A percentile compares a stretch with the other conserved stretches of the same genome.
Conservation (phyloP, 1,140 invertebrate species). For the roundworm (Caenorhabditis elegans) region DNA sequence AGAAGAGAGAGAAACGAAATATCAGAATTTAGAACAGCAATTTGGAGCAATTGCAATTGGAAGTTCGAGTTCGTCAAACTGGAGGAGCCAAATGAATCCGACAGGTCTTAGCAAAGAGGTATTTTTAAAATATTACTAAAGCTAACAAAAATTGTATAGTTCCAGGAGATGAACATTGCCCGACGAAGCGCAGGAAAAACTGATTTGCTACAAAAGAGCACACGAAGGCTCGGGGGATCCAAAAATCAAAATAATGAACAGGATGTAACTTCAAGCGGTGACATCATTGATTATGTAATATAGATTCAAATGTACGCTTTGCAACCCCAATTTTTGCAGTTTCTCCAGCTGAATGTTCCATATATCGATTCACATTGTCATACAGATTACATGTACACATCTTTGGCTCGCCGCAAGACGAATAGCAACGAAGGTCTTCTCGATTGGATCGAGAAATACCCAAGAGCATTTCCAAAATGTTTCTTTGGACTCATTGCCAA, state of each 20-base stretch:
- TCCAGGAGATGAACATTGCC: too few relatives aligned
- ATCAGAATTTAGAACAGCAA: neutral
- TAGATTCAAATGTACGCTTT: too few relatives aligned
- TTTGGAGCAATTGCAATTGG: too few relatives aligned
- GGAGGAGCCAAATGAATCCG: neutral
- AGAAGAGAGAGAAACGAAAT: neutral
- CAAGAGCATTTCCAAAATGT: neutral
- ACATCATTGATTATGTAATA: too few relatives aligned
- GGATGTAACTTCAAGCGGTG: too few relatives aligned
- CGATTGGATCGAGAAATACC: neutral
- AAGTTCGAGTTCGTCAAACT: neutral
- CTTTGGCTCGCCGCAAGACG: neutral
- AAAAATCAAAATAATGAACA: too few relatives aligned
- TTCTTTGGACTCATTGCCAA: neutral
- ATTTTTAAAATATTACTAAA: too few relatives aligned
- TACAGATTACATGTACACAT: neutral
- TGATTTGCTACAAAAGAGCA: too few relatives aligned
- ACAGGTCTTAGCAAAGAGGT: neutral
- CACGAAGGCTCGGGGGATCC: too few relatives aligned
- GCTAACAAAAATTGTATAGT: too few relatives aligned
- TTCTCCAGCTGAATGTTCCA: neutral
- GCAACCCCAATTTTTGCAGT: neutral
- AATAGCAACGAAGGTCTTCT: neutral
- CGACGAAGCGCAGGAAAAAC: too few relatives aligned
- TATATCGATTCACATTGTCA: slow-evolving; percentile 7